Evolutionary conservation across 2,113 vertebrate species (phyloP), one percentile per base, ranked within the genome.

Genomic region (Micronycteris hirsuta): DNA sequence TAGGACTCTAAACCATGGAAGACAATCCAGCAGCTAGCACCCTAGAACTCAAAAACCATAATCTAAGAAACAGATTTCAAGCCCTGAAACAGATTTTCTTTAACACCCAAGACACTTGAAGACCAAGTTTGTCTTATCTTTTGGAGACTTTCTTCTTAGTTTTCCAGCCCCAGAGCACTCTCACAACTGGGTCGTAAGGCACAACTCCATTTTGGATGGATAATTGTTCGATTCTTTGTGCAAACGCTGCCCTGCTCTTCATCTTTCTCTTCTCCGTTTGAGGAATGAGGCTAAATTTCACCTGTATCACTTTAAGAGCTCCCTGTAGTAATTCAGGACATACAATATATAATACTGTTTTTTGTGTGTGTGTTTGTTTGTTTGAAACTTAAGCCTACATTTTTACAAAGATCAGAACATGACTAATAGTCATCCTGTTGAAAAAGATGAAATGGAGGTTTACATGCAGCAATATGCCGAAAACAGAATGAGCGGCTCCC

Each of bases 351-450:
- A 36, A 38, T 54, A 28, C 12, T 28, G 0, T n/a, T n/a, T n/a
- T n/a, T n/a, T n/a, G n/a, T n/a, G n/a, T n/a, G 0, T 68, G 56
- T 45, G 24, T 8, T 77, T 80, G 36, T 36, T 73, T 43, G 7
- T 56, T 63, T 96, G 14, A 61, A 81, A 92, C 56, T 7, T 22
- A 89, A 92, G 22, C 8, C 68, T 73, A 7, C 4, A 67, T 52
- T 77, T 96, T 86, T 28, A 73, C 52, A 73, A 82, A 93, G n/a
- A 93, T 67, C 33, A 73, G 31, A 86, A 68, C 26, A 67, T 73
- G 41, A 86, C 61, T 82, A 43, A 65, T 7, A 70, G 12, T 45
- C 24, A 41, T 70, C 16, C 6, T 68, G 19, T 43, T 68, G 22
- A 70, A 85, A 81, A 49, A 92, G 36, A 78, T 56, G 58, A 86